These are phyloP conservation scores for Fundulus diaphanus DNA, from an alignment of 2,797 vertebrate species.

Conservation along the genomic window DNA sequence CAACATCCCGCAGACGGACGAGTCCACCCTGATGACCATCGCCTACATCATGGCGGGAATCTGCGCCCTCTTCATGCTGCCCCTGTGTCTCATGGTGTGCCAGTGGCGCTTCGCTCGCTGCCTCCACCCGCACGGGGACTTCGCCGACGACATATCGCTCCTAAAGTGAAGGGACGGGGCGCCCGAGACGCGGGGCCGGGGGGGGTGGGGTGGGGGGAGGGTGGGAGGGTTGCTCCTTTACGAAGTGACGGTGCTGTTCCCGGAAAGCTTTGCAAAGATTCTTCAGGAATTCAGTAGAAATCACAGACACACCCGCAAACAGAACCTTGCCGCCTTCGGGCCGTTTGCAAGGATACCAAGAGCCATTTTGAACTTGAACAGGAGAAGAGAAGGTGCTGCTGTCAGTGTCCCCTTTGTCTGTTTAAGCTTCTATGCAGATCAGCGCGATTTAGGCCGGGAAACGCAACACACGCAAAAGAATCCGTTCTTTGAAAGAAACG, in stretches of 20 bases:
- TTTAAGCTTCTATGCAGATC: constrained; percentile 55
- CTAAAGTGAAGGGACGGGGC: constrained; percentile 85
- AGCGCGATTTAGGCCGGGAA: constrained; percentile 34
- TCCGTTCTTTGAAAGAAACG: constrained; percentile 36
- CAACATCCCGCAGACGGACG: constrained; percentile 97
- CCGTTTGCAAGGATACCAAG: constrained; percentile 33
- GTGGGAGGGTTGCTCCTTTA: constrained; percentile 8
- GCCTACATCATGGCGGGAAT: constrained; percentile 99
- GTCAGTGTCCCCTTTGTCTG: constrained; percentile 38
- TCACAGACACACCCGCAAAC: constrained; percentile 4
- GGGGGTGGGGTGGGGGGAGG: too few relatives aligned
- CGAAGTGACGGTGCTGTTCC: constrained; percentile 44
- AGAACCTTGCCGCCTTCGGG: constrained; percentile 10
- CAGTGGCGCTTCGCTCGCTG: constrained; percentile 97
- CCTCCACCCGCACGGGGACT: constrained; percentile 90
- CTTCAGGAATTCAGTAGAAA: constrained; percentile 36
- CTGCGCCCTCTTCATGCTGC: constrained; percentile 99
- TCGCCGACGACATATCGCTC: constrained; percentile 96
- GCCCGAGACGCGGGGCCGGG: background rate
- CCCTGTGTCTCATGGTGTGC: constrained; percentile 97
- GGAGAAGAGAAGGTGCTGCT: constrained; percentile 18
- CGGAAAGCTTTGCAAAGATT: constrained; percentile 27
- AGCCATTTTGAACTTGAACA: constrained; percentile 48
- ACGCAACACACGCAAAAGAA: constrained; percentile 9
- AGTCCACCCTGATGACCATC: constrained; percentile 98